Percentiles rank a stretch among this genome's conserved stretches.
Conservation (phyloP, 2,113 vertebrate genomes). For the Tupaia tana region DNA sequence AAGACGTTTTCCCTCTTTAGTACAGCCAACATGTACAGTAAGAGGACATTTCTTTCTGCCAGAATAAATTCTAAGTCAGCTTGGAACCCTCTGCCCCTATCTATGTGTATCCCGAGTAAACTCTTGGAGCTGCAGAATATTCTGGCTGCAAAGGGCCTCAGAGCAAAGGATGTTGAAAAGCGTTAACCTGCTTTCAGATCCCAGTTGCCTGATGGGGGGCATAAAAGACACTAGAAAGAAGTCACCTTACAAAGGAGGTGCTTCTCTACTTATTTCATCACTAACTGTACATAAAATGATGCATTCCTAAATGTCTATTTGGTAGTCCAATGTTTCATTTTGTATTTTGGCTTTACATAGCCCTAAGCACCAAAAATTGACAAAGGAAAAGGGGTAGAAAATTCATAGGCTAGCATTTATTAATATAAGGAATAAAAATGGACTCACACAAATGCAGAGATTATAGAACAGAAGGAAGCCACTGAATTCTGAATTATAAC, state of each 20-base stretch:
- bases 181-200: not conserved
- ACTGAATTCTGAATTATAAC: slow-evolving; percentile 39
- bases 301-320: not conserved
- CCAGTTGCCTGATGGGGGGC: not conserved
- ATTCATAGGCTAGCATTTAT: not conserved
- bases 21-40: slow-evolving; percentile 1
- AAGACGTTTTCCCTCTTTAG: not conserved
- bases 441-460: not conserved
- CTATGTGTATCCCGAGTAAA: not conserved
- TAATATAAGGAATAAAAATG: slow-evolving; percentile 6
- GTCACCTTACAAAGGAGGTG: not conserved
- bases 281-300: not conserved
- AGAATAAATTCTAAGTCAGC: not conserved
- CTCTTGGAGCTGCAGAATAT: not conserved
- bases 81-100: not conserved
- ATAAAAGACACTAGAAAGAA: not conserved
- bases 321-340: not conserved
- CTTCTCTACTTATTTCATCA: not conserved
- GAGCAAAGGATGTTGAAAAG: not conserved
- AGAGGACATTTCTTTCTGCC: not conserved
- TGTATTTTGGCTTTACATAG: not conserved
- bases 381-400: slow-evolving; percentile 9
- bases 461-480: not conserved
- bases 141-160: not conserved
- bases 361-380: slow-evolving; percentile 42